These are phyloP conservation scores for Trachelipus rathkii DNA, from an alignment of 1,140 invertebrate species.

Conservation along the genomic window DNA sequence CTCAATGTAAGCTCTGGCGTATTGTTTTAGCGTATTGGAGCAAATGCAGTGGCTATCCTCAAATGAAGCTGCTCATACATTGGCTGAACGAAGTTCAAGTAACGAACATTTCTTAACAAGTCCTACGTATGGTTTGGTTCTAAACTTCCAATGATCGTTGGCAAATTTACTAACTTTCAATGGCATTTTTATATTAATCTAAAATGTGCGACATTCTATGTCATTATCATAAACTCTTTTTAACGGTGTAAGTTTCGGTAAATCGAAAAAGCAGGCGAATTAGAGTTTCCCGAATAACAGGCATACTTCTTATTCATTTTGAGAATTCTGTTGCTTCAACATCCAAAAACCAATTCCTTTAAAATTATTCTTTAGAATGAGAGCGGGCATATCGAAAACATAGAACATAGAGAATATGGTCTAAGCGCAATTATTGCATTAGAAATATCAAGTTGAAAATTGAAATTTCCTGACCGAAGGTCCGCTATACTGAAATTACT, in stretches of 20 bases:
- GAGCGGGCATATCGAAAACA: neutral
- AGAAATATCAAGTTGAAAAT: too few species aligned
- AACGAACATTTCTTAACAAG: neutral
- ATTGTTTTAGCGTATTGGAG: neutral
- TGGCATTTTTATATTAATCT: neutral
- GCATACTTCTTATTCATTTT: neutral
- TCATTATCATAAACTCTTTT: neutral
- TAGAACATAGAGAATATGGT: neutral
- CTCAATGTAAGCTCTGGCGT: neutral
- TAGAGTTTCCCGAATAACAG: neutral
- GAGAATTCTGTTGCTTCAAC: neutral
- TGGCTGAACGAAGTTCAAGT: neutral
- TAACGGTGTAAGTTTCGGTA: neutral
- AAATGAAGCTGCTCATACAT: neutral
- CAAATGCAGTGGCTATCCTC: neutral
- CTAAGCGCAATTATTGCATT: neutral
- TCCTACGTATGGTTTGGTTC: neutral
- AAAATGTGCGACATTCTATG: neutral
- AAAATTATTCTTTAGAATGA: neutral
- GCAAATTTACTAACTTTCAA: neutral
- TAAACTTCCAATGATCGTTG: neutral
- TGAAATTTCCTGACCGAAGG: too few species aligned
- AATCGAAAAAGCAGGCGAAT: neutral
- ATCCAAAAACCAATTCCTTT: conserved; percentile 9
- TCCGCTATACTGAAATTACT: too few species aligned